Evolutionary conservation across 2,797 vertebrate genomes (phyloP), one percentile per base, ranked within the genome.

Genomic region (Triplophysa bombifrons): DNA sequence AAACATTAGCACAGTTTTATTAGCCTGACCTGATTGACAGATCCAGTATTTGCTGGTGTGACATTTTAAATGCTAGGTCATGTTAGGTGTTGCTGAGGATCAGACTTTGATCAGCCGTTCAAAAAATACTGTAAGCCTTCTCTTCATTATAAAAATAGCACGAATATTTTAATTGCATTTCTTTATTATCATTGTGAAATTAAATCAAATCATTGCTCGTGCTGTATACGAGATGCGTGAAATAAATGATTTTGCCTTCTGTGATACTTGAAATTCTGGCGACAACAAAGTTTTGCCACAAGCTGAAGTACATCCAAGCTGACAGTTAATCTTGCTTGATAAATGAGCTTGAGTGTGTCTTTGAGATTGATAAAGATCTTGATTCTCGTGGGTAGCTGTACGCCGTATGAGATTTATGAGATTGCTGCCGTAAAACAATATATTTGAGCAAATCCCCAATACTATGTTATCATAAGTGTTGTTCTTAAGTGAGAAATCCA

Each of bases 301-400:
- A 30, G 27, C 72, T 80, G 61, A 50, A 68, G 61, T 76, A 60
- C 25, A 80, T 72, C 48, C 68, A 73, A 72, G 68, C 27, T 80
- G 82, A 80, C 77, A 80, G 64, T 72, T 72, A 76, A 83, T 83
- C 78, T 80, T 44, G 41, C 58, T 53, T 83, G 77, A 80, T 80
- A 72, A 80, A 83, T 83, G 68, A 83, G 64, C 46, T 55, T 1
- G 41, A 70, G 72, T 34, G 51, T 72, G 44, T 71, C 68, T 56
- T 81, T 64, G 77, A 72, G 69, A 79, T 60, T 64, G 58, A 72
- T 79, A 79, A 73, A 79, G 48, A 72, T 79, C 60, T 73, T 79
- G 77, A 66, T 79, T 56, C 48, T 79, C 9, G 1, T 66, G 60
- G 60, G 70, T 65, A 72, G 48, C 20, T 72, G 48, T 72, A 64